phyloP scores from a whole-genome alignment of 2,888 invertebrate genomes.

The Epistrophe eligans region DNA sequence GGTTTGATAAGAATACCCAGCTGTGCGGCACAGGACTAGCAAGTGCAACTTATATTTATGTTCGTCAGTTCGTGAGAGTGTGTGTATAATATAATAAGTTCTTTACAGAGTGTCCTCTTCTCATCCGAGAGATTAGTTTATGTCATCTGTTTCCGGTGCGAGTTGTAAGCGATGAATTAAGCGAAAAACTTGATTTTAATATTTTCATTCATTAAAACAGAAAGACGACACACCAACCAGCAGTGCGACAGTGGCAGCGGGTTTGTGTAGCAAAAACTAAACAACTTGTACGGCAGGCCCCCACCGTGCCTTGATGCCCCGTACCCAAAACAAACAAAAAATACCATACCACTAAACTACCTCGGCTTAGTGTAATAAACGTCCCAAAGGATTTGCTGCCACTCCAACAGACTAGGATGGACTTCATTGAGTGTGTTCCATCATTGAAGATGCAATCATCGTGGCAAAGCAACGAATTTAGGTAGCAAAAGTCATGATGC shows the following conservation, averaged over 20 bases:
- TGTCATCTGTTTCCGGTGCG: conserved; percentile 71
- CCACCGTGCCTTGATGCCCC: not conserved
- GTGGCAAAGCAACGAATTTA: conserved; percentile 38
- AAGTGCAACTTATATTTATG: conserved; percentile 37
- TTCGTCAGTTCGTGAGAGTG: not conserved
- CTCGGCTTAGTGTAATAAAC: conserved; percentile 33
- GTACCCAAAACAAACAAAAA: not conserved
- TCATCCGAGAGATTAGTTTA: conserved; percentile 66
- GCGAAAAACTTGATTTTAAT: conserved; percentile 70
- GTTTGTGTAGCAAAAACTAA: conserved; percentile 40
- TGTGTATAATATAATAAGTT: not conserved
- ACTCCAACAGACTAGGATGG: conserved; percentile 13
- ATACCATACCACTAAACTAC: not conserved
- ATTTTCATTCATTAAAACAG: conserved; percentile 71
- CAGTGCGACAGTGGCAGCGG: not conserved
- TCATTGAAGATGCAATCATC: conserved; percentile 52
- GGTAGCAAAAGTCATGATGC: conserved; percentile 40
- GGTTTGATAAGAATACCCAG: conserved; percentile 56
- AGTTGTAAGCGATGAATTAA: conserved; percentile 66
- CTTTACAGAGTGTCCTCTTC: conserved; percentile 28
- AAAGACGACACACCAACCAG: conserved; percentile 25
- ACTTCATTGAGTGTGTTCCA: conserved; percentile 32
- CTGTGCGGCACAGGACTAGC: conserved; percentile 48
- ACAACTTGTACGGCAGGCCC: conserved; percentile 16
- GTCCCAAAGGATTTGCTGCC: conserved; percentile 44